Percentiles rank a stretch among this genome's conserved stretches.
These are phyloP conservation scores for Laupala kohalensis DNA, from an alignment of 1,140 invertebrate genomes.

Conservation along the genomic window DNA sequence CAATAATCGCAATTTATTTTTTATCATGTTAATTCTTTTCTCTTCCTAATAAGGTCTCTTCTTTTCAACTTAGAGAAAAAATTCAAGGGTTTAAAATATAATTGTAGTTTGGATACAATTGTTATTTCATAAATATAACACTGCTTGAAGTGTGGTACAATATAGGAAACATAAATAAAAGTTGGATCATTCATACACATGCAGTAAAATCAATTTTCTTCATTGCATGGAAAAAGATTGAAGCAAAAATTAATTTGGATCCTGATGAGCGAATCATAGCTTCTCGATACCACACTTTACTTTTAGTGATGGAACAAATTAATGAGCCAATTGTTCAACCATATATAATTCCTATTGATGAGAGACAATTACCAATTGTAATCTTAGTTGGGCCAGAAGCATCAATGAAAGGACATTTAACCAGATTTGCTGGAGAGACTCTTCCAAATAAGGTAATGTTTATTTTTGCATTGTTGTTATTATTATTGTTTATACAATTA, in stretches of 20 bases:
- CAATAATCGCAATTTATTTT: no score
- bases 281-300: background rate
- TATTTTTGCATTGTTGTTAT: no score
- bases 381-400: constrained; percentile 7
- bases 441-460: background rate
- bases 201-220: no score
- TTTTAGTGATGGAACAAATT: background rate
- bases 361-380: background rate
- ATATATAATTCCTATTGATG: background rate
- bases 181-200: no score
- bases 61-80: no score
- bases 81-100: no score
- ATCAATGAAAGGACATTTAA: background rate
- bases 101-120: no score
- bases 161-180: no score
- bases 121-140: no score
- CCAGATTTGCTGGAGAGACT: background rate
- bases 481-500: background rate
- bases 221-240: background rate
- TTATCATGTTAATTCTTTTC: no score
- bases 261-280: background rate
- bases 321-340: background rate
- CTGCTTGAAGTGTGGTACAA: no score
- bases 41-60: no score
- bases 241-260: background rate